Base-by-base conservation (phyloP, 2,113 vertebrate genomes). In the Gila orcuttii region DNA sequence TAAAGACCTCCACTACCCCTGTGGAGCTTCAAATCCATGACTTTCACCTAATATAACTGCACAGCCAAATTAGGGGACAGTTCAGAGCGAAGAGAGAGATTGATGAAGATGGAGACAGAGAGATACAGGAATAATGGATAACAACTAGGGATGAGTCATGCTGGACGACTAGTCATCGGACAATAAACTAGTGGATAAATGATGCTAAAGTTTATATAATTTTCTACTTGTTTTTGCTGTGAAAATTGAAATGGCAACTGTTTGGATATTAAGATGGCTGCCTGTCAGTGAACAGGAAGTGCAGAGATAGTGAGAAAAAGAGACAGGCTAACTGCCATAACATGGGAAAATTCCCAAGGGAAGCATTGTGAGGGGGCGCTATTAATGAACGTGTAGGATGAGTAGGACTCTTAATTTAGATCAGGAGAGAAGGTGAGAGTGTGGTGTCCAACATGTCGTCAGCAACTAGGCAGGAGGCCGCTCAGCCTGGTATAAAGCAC, bases 341-440 rank as follows among this genome's bases (percentile, higher is more conserved):
- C 28, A 42, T 83, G 47, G 79, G 25, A 55, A 55, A 33, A 55
- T 77, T 77, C 7, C 25, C 60, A 82, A 39, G 23, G 50, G 68
- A 79, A 39, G 45, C 47, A n/a, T 77, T 50, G 57, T 62, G 77
- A 79, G 64, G 33, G 83, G 73, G 74, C 45, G 64, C 33, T 78
- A 84, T 88, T 85, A 86, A 86, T 85, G 87, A 86, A 86, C 10
- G 39, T 82, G 77, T 83, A 81, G 81, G 45, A 78, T 82, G 87
- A 86, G 62, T 85, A 87, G 39, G 75, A 87, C 59, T 74, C 86
- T 82, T 87, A 83, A 89, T 83, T 85, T 87, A 87, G 86, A 76
- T 31, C 83, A 75, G 79, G 86, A 85, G 79, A 79, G 74, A 89
- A 83, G 73, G 83, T 83, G 79, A 73, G 73, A 78, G 57, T 25